phyloP scores from a whole-genome alignment of 2,888 invertebrate genomes.

The Saturnia pavonia region DNA sequence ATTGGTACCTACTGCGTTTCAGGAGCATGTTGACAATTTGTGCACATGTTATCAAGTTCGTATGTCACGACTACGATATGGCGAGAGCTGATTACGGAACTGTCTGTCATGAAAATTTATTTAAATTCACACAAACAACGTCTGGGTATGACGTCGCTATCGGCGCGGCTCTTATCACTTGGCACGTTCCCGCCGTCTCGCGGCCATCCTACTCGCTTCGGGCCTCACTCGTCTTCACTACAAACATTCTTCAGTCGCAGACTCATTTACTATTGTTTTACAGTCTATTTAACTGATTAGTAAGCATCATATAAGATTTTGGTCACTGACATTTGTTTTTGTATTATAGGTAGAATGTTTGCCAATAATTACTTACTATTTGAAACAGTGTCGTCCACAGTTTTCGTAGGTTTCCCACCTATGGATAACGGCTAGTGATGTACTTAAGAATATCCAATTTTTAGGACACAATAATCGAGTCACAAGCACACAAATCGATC shows the following conservation, averaged over 20 bases:
- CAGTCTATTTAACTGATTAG: constrained; percentile 10
- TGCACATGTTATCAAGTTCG: constrained; percentile 61
- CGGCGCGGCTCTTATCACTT: constrained; percentile 82
- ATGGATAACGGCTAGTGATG: constrained; percentile 71
- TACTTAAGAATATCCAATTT: constrained; percentile 54
- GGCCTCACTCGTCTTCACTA: constrained; percentile 61
- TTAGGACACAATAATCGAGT: constrained; percentile 64
- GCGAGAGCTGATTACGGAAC: constrained; percentile 80
- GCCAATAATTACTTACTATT: constrained; percentile 65
- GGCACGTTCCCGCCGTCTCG: constrained; percentile 80
- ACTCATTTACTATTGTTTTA: constrained; percentile 41
- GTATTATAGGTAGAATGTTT: background rate
- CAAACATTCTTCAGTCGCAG: constrained; percentile 61
- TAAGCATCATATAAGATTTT: constrained; percentile 11
- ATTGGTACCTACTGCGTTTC: constrained; percentile 37
- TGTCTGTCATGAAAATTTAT: constrained; percentile 82
- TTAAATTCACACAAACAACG: constrained; percentile 82
- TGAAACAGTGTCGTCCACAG: constrained; percentile 77
- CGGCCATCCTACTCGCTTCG: constrained; percentile 65
- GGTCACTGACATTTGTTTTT: constrained; percentile 2
- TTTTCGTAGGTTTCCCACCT: constrained; percentile 73
- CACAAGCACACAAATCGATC: constrained; percentile 64
- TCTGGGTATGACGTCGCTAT: constrained; percentile 82
- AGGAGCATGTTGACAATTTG: constrained; percentile 41
- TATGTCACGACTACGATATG: constrained; percentile 69